Evolutionary conservation across 1,140 invertebrate species (phyloP).

Genomic region (Phocides pigmalion): DNA sequence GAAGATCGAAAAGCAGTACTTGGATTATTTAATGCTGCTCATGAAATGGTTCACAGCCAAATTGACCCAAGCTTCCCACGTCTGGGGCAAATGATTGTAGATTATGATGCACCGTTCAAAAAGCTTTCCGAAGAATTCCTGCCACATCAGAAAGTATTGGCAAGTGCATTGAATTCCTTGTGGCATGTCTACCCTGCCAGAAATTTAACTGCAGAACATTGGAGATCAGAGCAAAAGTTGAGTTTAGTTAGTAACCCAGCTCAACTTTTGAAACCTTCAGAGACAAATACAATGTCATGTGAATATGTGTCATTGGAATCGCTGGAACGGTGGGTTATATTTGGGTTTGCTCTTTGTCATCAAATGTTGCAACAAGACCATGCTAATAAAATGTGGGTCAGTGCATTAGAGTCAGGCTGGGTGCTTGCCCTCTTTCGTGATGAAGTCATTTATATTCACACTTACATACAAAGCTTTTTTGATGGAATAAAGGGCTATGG

Average conservation of each 20-base stretch:
- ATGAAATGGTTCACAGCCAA: slow-evolving; percentile 97
- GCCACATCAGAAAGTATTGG: slow-evolving; percentile 95
- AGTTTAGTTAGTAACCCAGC: slow-evolving; percentile 96
- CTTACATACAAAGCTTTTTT: slow-evolving; percentile 96
- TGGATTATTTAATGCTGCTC: slow-evolving; percentile 98
- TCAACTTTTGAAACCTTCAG: slow-evolving; percentile 95
- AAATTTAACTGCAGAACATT: slow-evolving; percentile 97
- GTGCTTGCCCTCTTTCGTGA: slow-evolving; percentile 97
- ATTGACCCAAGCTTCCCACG: slow-evolving; percentile 96
- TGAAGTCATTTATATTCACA: slow-evolving; percentile 98
- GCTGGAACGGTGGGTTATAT: slow-evolving; percentile 98
- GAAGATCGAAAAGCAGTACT: slow-evolving; percentile 99
- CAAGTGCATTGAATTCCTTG: slow-evolving; percentile 94
- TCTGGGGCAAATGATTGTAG: slow-evolving; percentile 98
- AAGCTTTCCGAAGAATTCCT: slow-evolving; percentile 99
- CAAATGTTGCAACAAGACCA: slow-evolving; percentile 91
- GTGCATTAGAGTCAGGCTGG: slow-evolving; percentile 96
- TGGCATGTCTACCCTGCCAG: slow-evolving; percentile 94
- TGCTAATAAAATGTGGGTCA: slow-evolving; percentile 95
- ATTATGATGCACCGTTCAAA: slow-evolving; percentile 98
- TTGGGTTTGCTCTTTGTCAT: slow-evolving; percentile 96
- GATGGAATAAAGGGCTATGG: slow-evolving; percentile 97
- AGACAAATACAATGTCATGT: slow-evolving; percentile 98
- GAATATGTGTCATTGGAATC: slow-evolving; percentile 98
- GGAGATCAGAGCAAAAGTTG: slow-evolving; percentile 96